These are phyloP conservation scores for Saimiri boliviensis DNA, from an alignment of 2,113 vertebrate genomes.

Conservation along the genomic window DNA sequence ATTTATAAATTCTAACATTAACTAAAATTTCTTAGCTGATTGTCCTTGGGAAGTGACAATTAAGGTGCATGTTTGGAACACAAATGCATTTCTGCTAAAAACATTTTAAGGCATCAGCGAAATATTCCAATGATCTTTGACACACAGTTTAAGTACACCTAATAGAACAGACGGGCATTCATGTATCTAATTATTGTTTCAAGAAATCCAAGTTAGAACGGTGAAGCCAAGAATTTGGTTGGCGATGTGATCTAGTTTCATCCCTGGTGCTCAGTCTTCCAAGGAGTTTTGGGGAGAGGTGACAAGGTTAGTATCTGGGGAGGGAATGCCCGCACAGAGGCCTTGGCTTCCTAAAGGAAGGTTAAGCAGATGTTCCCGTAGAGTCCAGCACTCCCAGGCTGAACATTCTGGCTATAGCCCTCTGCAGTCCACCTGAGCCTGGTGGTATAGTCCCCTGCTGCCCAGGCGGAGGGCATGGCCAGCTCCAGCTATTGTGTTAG, in stretches of 20 bases:
- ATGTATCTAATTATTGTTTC: background rate
- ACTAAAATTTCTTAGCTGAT: background rate
- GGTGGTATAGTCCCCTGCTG: fast-evolving
- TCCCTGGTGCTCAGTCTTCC: background rate
- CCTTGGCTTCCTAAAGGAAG: background rate
- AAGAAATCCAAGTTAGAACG: background rate
- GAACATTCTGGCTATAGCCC: background rate
- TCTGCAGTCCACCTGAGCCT: background rate
- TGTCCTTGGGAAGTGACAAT: background rate
- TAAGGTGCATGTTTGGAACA: background rate
- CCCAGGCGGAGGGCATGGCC: background rate
- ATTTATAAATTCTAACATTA: background rate
- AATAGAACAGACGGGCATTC: background rate
- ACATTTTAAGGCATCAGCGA: background rate
- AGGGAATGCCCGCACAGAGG: background rate
- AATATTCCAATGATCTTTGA: background rate
- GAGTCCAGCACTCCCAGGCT: background rate
- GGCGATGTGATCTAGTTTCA: background rate
- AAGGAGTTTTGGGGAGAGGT: background rate
- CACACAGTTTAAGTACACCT: background rate
- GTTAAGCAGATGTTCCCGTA: background rate
- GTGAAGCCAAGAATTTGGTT: background rate
- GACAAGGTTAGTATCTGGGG: background rate
- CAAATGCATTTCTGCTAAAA: background rate
- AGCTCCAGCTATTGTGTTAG: no score